A percentile compares a stretch with the other conserved stretches of the same genome.
These are phyloP conservation scores for Yponomeuta plumbellus DNA, from an alignment of 2,888 invertebrate genomes.

Conservation along the genomic window DNA sequence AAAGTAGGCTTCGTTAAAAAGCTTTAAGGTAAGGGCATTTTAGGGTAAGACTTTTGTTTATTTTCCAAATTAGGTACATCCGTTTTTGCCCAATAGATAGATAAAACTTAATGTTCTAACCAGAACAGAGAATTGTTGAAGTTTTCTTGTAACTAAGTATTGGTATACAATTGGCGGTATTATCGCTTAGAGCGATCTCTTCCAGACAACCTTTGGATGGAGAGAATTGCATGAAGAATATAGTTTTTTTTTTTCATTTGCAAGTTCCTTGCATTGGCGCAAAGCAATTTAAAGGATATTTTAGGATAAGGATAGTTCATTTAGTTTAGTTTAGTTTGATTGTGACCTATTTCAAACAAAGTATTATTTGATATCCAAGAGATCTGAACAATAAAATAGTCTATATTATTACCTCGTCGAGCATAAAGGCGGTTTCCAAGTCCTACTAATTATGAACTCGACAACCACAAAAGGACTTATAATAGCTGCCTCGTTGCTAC, in stretches of 20 bases:
- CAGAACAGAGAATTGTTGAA: too few relatives aligned
- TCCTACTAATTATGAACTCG: constrained; percentile 53
- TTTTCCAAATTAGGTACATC: too few relatives aligned
- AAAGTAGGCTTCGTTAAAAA: not conserved
- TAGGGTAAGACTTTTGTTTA: too few relatives aligned
- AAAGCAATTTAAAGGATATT: not conserved
- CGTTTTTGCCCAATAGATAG: too few relatives aligned
- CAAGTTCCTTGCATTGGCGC: too few relatives aligned
- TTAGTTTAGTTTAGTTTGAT: not conserved
- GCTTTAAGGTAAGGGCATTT: not conserved
- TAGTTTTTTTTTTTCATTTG: too few relatives aligned
- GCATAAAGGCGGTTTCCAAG: not conserved
- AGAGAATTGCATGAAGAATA: too few relatives aligned
- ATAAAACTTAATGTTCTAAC: too few relatives aligned
- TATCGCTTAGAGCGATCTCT: too few relatives aligned
- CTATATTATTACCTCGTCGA: not conserved
- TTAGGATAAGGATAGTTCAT: not conserved
- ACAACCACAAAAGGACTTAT: constrained; percentile 71
- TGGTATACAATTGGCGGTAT: too few relatives aligned
- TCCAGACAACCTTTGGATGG: too few relatives aligned
- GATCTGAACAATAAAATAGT: not conserved
- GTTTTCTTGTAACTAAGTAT: too few relatives aligned
- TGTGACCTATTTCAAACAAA: not conserved
- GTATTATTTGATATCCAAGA: not conserved
- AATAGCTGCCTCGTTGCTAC: constrained; percentile 66